phyloP scores from a whole-genome alignment of 2,113 vertebrate genomes.

The Agapornis roseicollis region DNA sequence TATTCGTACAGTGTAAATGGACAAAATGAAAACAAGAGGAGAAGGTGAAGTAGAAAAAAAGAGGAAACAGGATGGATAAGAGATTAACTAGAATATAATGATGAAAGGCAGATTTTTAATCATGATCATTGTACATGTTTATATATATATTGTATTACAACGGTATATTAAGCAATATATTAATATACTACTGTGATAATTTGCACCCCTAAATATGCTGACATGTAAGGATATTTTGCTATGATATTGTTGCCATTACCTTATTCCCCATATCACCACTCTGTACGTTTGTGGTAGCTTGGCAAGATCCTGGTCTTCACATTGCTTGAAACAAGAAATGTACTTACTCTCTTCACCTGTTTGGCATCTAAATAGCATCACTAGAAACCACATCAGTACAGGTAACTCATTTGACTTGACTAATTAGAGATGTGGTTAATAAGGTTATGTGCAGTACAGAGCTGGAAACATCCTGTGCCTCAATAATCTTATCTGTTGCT shows the following conservation, averaged over 20 bases:
- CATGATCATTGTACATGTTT: background rate
- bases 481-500: slow-evolving; percentile 12
- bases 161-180: background rate
- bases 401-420: background rate
- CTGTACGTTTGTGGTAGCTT: background rate
- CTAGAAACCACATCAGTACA: background rate
- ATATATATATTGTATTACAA: background rate
- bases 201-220: background rate
- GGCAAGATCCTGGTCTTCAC: background rate
- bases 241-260: background rate
- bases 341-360: background rate
- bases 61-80: background rate
- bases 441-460: background rate
- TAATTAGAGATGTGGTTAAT: background rate
- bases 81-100: background rate
- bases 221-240: background rate
- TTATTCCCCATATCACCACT: background rate
- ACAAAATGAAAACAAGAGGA: background rate
- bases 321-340: background rate
- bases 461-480: background rate
- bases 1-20: background rate
- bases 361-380: background rate
- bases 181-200: background rate
- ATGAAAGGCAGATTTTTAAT: background rate
- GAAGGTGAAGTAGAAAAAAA: background rate